Evolutionary conservation across 2,888 invertebrate genomes (phyloP), one percentile per base, ranked within the genome.

Genomic region (Malthinus flaveolus): DNA sequence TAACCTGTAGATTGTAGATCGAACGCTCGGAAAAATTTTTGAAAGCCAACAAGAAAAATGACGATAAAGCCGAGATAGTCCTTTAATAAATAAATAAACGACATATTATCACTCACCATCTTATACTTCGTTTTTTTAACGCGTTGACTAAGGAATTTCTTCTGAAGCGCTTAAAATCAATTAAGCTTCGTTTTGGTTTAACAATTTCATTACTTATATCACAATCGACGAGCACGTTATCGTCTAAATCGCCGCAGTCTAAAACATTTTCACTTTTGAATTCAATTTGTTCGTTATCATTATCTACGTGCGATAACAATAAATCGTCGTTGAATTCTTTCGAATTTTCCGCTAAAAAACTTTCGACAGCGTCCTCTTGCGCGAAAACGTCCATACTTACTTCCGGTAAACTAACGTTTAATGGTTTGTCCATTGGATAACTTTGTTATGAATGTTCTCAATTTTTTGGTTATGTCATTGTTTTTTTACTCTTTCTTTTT

Each of bases 271-370:
- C 70, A 32, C 59, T 58, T 61, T 68, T 70, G 47, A 69, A 68
- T 35, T 69, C 68, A 49, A 73, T 63, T 31, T 62, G 65, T 10
- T 60, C 62, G 33, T 45, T 59, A 49, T 65, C 66, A 46, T 45
- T 60, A 39, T 65, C 64, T 31, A 64, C 48, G 12, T 63, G 54
- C 6, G 62, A 50, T n/a, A 64, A 55, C 9, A 62, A 42, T 37
- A 66, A 61, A 12, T 71, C 71, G 39, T 69, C 65, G 32, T 65
- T 66, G 42, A 68, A 70, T 33, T 67, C 66, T 62, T 71, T 71
- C n/a, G 66, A 62, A 62, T 72, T 71, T 70, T 72, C 75, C 73
- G 75, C 73, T 70, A 74, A 74, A 71, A 74, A 68, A 52, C 68
- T 67, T 13, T 73, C 71, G 10, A 70, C 71, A 68, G 73, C 72